Percentiles rank a stretch among this genome's conserved stretches.
Conservation (phyloP, 1,140 invertebrate species). For the Brachionus paranguensis region DNA sequence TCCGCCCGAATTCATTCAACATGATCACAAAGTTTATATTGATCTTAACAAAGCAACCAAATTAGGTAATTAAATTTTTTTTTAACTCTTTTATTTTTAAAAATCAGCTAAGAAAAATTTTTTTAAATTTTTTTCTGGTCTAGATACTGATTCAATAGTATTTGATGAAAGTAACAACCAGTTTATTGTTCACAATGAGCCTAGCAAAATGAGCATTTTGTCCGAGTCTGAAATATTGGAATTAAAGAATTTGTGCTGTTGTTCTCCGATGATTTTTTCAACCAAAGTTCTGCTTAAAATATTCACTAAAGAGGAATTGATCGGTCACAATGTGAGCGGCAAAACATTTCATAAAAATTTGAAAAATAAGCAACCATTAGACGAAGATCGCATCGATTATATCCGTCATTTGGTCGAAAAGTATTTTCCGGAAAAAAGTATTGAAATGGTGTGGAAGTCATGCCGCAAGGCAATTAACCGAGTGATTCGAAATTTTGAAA, state of each 20-base stretch:
- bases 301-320: constrained; percentile 8
- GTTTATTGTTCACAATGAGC: neutral
- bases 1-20: neutral
- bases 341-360: constrained; percentile 36
- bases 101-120: too few species aligned
- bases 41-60: neutral
- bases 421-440: constrained; percentile 18
- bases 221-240: constrained; percentile 13
- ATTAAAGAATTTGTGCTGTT: constrained; percentile 29
- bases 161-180: neutral
- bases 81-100: neutral
- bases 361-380: constrained; percentile 34
- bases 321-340: constrained; percentile 34
- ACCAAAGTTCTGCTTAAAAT: constrained; percentile 21
- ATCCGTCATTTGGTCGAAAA: constrained; percentile 38
- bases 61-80: neutral
- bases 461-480: constrained; percentile 34
- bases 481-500: constrained; percentile 34
- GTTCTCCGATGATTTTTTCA: constrained; percentile 37
- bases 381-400: constrained; percentile 30
- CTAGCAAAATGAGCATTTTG: neutral
- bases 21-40: constrained; percentile 1
- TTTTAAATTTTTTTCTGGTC: neutral
- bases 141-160: neutral
- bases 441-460: constrained; percentile 14